These are phyloP conservation scores for Drosophila oshimai DNA, from an alignment of 1,140 invertebrate species.

Conservation along the genomic window DNA sequence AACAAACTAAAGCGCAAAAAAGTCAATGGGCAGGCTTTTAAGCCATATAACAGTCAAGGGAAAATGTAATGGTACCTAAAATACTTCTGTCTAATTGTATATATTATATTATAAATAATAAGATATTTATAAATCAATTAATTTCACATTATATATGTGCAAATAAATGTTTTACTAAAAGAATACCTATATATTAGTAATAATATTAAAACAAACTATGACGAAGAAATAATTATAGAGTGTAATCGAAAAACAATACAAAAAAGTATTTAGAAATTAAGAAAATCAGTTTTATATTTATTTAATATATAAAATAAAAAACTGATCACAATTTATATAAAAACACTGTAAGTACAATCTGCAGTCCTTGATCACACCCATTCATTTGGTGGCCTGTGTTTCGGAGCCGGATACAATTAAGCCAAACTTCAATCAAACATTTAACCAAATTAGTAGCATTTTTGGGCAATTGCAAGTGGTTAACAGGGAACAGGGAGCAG, in stretches of 20 bases:
- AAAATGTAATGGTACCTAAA: neutral
- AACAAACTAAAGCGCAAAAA: neutral
- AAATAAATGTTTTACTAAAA: no score
- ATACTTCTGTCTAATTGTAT: neutral
- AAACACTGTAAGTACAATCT: neutral
- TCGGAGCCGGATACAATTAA: slow-evolving; percentile 17
- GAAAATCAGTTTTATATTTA: no score
- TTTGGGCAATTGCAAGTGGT: slow-evolving; percentile 17
- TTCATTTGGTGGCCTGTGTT: neutral
- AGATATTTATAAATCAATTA: no score
- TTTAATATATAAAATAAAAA: no score
- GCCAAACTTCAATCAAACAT: slow-evolving; percentile 47
- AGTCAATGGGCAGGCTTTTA: neutral
- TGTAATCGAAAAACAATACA: no score
- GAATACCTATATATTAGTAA: no score
- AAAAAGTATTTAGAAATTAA: no score
- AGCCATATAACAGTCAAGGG: neutral
- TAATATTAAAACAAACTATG: no score
- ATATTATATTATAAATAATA: no score
- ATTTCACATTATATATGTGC: no score
- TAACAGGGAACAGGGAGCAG: neutral
- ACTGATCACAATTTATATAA: no score
- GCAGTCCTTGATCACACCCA: neutral
- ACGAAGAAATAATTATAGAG: no score
- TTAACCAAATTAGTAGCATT: slow-evolving; percentile 44